Conservation (phyloP, 2,888 invertebrate genomes). For the Cerceris rybyensis region DNA sequence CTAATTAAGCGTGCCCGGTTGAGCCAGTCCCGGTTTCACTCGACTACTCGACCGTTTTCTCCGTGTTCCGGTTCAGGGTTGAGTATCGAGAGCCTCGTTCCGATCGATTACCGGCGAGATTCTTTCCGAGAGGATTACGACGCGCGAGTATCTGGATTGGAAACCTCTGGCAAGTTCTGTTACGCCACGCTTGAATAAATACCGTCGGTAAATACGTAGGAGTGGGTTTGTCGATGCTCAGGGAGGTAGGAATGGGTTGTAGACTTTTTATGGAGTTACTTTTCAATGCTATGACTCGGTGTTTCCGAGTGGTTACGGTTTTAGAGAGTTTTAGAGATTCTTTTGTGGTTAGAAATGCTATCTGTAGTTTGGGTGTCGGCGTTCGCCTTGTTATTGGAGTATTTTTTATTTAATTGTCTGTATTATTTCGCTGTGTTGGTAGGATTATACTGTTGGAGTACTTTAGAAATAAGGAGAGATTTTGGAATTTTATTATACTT, state of each 20-base stretch:
- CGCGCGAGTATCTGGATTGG: slow-evolving; percentile 15
- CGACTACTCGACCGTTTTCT: slow-evolving; percentile 58
- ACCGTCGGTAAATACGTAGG: slow-evolving; percentile 28
- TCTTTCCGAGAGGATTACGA: slow-evolving; percentile 54
- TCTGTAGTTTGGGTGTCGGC: no score
- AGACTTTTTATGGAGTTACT: no score
- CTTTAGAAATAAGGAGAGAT: no score
- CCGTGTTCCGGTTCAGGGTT: slow-evolving; percentile 68
- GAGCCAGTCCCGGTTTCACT: slow-evolving; percentile 69
- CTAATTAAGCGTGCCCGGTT: slow-evolving; percentile 67
- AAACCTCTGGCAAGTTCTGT: slow-evolving; percentile 34
- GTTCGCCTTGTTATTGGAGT: no score
- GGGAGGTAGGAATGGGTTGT: neutral
- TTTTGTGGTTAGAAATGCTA: no score
- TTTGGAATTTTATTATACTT: no score
- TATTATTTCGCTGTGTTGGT: no score
- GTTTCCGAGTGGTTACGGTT: no score
- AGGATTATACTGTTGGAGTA: no score
- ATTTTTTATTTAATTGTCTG: no score
- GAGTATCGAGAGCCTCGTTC: slow-evolving; percentile 56
- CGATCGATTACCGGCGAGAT: slow-evolving; percentile 63
- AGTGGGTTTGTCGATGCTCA: slow-evolving; percentile 3
- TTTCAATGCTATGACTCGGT: no score
- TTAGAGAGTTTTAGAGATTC: no score
- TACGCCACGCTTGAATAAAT: slow-evolving; percentile 39